Conservation (phyloP, 2,113 vertebrate genomes). For the Antennarius striatus region DNA sequence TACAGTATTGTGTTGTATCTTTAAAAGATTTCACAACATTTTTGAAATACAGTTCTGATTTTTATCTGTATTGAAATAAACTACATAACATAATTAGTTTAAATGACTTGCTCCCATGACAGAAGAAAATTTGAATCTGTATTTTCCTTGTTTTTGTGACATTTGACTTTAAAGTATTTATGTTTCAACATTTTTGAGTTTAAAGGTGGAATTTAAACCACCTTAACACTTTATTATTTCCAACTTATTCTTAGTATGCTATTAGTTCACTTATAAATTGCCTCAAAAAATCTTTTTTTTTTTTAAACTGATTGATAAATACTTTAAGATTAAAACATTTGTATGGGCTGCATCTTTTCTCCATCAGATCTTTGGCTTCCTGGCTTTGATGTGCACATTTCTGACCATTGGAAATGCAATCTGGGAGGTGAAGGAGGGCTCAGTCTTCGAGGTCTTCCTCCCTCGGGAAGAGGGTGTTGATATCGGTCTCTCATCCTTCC, state of each 20-base stretch:
- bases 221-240: background rate
- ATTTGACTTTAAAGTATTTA: too few relatives aligned
- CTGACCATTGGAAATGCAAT: slow-evolving; percentile 87
- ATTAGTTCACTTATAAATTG: background rate
- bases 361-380: slow-evolving; percentile 88
- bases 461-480: slow-evolving; percentile 79
- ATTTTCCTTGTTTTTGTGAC: too few relatives aligned
- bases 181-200: too few relatives aligned
- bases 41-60: too few relatives aligned
- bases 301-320: background rate
- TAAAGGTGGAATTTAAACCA: too few relatives aligned
- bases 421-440: slow-evolving; percentile 86
- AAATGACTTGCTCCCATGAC: too few relatives aligned
- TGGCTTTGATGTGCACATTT: slow-evolving; percentile 85
- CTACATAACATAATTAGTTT: too few relatives aligned
- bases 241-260: background rate
- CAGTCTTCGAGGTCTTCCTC: slow-evolving; percentile 85
- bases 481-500: slow-evolving; percentile 79
- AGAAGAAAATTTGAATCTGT: too few relatives aligned
- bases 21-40: too few relatives aligned
- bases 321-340: too few relatives aligned
- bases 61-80: too few relatives aligned
- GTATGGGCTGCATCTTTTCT: background rate
- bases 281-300: background rate
- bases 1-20: too few relatives aligned